Evolutionary conservation across 2,888 invertebrate species (phyloP), one percentile per base, ranked within the genome.

Genomic region (Patella caerulea): DNA sequence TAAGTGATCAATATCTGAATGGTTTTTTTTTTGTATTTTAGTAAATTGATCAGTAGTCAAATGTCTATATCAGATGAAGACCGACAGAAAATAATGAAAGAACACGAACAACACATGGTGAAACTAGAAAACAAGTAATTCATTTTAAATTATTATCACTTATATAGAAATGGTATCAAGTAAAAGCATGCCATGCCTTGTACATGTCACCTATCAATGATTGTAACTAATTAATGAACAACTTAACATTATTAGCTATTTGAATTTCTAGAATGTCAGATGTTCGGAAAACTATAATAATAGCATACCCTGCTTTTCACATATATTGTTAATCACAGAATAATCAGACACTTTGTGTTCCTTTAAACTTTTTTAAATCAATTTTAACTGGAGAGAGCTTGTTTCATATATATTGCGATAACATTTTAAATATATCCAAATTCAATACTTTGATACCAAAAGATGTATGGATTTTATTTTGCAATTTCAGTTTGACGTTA

Each of bases 101-200:
- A 91, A 76, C 91, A 91, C 81, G 91, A 91, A 82, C 89, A 90
- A 82, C 89, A 91, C 78, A 91, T 91, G 91, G 89, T 90, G 45
- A 86, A 86, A 59, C 78, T 91, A 19, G 91, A 91, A 81, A 90
- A 90, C 85, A 90, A 88, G 90, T 90, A 70, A 75, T 82, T 24
- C 19, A 19, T 7, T 45, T 45, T 9, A 9, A 45, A 45, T 45
- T 45, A 45, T 45, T 9, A 45, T 45, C 45, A 45, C 45, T 45
- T 34, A 34, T 4, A 45, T 45, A 45, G 45, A 45, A 45, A 45
- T 1, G 45, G 45, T 9, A 45, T 45, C 45, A 45, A 45, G 45
- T 45, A 45, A 45, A 45, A 45, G 45, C 45, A 45, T 9, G 45
- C 4, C 9, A 9, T 45, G 45, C 45, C 45, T 45, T 45, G 45